Evolutionary conservation across 2,797 vertebrate genomes (phyloP).

Genomic region (Siniperca undulata): DNA sequence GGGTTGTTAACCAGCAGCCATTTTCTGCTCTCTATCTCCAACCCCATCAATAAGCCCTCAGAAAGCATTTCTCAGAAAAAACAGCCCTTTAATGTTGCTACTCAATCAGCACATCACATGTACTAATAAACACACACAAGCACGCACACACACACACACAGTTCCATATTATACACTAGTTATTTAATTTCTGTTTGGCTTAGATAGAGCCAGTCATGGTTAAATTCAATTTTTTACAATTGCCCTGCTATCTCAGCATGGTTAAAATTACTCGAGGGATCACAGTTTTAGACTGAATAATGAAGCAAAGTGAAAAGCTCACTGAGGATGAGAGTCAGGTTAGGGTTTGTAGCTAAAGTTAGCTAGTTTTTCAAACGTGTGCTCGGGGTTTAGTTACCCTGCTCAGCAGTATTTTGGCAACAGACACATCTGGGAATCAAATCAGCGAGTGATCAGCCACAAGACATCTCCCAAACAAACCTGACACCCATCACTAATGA

Average conservation of each 20-base stretch:
- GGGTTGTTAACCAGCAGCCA: conserved; percentile 62
- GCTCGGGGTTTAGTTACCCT: conserved; percentile 12
- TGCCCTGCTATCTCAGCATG: conserved; percentile 61
- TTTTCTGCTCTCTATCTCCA: conserved; percentile 65
- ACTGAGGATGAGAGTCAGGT: conserved; percentile 50
- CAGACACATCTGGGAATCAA: conserved; percentile 64
- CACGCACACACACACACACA: conserved; percentile 10
- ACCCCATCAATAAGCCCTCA: conserved; percentile 55
- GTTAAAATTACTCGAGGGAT: conserved; percentile 55
- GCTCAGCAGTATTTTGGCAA: conserved; percentile 58
- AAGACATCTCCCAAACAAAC: conserved; percentile 63
- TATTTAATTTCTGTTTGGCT: conserved; percentile 57
- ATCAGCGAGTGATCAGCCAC: conserved; percentile 51
- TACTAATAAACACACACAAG: conserved; percentile 46
- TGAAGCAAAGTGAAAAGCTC: conserved; percentile 55
- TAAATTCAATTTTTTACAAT: conserved; percentile 70
- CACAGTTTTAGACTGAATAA: conserved; percentile 61
- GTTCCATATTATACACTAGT: conserved; percentile 22
- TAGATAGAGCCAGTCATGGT: conserved; percentile 55
- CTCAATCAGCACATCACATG: conserved; percentile 63
- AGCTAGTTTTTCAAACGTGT: conserved; percentile 29
- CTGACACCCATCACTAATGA: conserved; percentile 67
- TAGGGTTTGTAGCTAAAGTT: conserved; percentile 50
- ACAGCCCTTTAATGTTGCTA: conserved; percentile 48
- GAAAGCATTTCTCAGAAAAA: conserved; percentile 40